Evolutionary conservation across 37 sponge, comb jelly and placozoan species (phyloP).

Genomic region (Agelas oroides): DNA sequence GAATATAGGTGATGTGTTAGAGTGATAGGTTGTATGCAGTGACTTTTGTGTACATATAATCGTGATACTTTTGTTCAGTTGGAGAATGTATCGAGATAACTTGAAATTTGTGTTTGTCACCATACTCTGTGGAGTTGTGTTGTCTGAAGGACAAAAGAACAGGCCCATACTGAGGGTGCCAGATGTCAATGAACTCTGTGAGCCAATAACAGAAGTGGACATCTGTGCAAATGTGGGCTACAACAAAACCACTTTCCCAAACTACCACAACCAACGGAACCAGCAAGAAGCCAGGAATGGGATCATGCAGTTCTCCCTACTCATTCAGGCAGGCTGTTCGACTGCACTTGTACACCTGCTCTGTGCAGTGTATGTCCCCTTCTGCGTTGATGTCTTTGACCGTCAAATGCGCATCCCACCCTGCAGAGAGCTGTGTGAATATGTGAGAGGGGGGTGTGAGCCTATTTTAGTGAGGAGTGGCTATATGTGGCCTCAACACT

Average conservation of each 20-base stretch:
- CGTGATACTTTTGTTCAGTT: too few species aligned
- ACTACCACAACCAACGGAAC: constrained; percentile 14
- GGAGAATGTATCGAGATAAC: too few species aligned
- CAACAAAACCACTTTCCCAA: constrained; percentile 38
- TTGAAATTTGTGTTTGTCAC: too few species aligned
- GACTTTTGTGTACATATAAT: too few species aligned
- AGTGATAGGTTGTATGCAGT: too few species aligned
- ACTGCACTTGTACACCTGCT: constrained; percentile 71
- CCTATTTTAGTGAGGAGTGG: background rate
- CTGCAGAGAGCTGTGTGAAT: constrained; percentile 57
- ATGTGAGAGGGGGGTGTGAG: constrained; percentile 57
- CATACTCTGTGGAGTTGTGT: background rate
- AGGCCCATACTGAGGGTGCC: background rate
- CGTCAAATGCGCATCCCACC: constrained; percentile 10
- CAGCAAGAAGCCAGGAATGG: constrained; percentile 30
- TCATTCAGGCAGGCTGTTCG: constrained; percentile 47
- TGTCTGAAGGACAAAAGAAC: background rate
- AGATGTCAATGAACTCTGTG: too few species aligned
- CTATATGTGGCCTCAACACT: constrained; percentile 22
- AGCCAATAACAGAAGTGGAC: too few species aligned
- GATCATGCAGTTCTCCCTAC: constrained; percentile 25
- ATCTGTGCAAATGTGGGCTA: constrained; percentile 29
- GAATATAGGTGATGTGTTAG: too few species aligned
- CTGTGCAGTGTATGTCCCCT: constrained; percentile 64
- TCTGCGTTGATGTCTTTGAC: constrained; percentile 2